Evolutionary conservation across 2,888 invertebrate species (phyloP).

Genomic region (Machimus rusticus): DNA sequence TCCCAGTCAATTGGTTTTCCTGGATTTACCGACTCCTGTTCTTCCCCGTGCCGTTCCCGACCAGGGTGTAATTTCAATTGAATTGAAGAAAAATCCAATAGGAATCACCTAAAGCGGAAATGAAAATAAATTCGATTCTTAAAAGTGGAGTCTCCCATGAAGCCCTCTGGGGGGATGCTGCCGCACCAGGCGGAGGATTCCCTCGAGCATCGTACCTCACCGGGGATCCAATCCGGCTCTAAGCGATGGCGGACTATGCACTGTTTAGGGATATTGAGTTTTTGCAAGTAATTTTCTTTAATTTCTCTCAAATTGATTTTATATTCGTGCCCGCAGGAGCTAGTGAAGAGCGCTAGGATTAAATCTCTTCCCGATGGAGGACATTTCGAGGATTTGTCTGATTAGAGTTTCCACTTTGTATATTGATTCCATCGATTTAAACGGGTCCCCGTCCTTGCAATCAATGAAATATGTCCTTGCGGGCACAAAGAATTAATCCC

Average conservation of each 20-base stretch:
- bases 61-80: constrained; percentile 31
- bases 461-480: background rate
- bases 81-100: constrained; percentile 35
- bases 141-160: background rate
- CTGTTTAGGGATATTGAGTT: constrained; percentile 4
- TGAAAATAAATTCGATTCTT: constrained; percentile 42
- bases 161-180: background rate
- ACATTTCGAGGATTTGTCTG: background rate
- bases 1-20: constrained; percentile 39
- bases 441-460: background rate
- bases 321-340: background rate
- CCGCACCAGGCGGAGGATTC: background rate
- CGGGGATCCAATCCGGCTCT: background rate
- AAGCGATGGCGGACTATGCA: background rate
- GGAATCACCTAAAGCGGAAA: constrained; percentile 31
- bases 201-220: background rate
- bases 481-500: background rate
- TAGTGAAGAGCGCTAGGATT: background rate
- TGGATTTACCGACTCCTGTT: constrained; percentile 14
- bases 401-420: constrained; percentile 12
- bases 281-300: constrained; percentile 26
- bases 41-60: background rate
- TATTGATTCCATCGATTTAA: background rate
- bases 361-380: background rate
- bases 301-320: constrained; percentile 17